These are phyloP conservation scores for Cyphomyrus plagiostoma DNA, from an alignment of 2,113 vertebrate genomes.

Conservation along the genomic window DNA sequence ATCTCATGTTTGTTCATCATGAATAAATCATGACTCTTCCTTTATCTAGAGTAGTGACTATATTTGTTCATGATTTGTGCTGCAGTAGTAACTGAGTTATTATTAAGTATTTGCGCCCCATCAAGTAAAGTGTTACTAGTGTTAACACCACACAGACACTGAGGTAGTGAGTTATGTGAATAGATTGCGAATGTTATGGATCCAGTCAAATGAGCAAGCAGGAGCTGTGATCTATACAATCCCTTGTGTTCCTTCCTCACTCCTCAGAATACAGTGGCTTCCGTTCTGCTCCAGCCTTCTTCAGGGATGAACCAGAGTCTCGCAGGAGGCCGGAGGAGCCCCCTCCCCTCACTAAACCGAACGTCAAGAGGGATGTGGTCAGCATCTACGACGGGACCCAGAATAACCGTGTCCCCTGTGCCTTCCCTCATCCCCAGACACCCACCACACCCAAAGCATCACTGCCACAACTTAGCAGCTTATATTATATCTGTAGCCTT, in stretches of 20 bases:
- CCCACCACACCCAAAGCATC: not conserved
- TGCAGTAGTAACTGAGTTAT: not conserved
- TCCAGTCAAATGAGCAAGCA: not conserved
- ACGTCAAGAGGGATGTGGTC: constrained; percentile 43
- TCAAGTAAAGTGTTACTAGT: not conserved
- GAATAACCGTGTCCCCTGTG: not conserved
- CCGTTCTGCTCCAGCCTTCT: not conserved
- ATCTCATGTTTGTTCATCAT: not conserved
- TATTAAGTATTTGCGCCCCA: not conserved
- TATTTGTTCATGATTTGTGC: not conserved
- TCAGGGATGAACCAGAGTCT: not conserved
- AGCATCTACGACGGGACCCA: constrained; percentile 21
- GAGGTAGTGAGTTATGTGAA: not conserved
- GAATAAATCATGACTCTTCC: not conserved
- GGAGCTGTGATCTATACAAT: not conserved
- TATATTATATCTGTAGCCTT: not conserved
- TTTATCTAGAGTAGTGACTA: not conserved
- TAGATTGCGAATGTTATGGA: not conserved
- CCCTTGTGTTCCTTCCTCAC: not conserved
- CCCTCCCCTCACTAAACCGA: not conserved
- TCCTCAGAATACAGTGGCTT: not conserved
- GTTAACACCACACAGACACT: not conserved
- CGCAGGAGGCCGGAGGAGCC: not conserved
- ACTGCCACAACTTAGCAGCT: not conserved
- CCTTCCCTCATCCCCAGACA: not conserved